Base-by-base conservation (phyloP, 64 coral and sea anemone genomes). In the Stichodactyla helianthus region DNA sequence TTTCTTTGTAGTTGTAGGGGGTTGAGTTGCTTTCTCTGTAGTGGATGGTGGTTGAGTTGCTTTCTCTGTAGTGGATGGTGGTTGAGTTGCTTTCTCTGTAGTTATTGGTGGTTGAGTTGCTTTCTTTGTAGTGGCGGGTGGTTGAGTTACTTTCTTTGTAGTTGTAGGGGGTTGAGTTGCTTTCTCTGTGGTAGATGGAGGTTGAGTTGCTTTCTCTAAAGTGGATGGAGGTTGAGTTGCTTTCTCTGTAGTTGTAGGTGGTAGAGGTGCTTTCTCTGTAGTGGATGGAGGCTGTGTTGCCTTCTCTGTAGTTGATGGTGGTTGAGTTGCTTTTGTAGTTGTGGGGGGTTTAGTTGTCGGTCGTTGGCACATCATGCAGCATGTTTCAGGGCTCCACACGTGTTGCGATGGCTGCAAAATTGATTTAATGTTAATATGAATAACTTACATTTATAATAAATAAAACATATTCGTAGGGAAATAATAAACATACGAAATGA, bases 161-260 rank as follows among this genome's bases (percentile, higher is more conserved):
- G 35, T 44, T 44, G 35, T 44, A 44, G 35, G 35, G 2, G 35
- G 1, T 44, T 44, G 35, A 44, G 35, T 44, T 44, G 35, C 2
- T 44, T 44, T 44, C 35, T 44, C 35, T 44, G 35, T 44, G 4
- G 88, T 89, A 10, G 53, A 53, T 54, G 88, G 87, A 65, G 76
- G 76, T 88, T 50, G 23, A 14, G 86, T 61, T 44, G 35, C 2
- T 44, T 44, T 44, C 35, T 44, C 35, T 44, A 3, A 3, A 44
- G 88, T 89, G 6, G 53, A 53, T 54, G 88, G 87, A 65, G 76
- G 76, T 88, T 50, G 23, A 14, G 86, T 61, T 63, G 19, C 61
- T 20, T 64, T 44, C 19, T 74, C 6, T 22, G 76, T 68, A 7
- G 57, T 65, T 4, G 84, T 86, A 15, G 84, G 59, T 86, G 84